Base-by-base conservation (phyloP, 2,797 vertebrate species). In the Paratrypauchen microcephalus region DNA sequence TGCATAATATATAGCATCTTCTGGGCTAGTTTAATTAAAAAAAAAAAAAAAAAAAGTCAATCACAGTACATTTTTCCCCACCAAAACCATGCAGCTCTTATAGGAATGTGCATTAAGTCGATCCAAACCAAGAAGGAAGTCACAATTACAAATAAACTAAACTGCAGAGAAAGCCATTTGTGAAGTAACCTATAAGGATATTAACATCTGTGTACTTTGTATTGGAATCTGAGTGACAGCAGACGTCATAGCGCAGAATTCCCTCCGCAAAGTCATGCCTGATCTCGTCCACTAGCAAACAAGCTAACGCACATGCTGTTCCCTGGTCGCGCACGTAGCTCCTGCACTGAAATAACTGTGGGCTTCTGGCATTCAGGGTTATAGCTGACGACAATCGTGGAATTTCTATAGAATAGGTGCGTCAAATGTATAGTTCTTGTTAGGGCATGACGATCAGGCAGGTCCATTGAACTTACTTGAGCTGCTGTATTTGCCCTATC, bases 211-310 rank as follows among this genome's bases (percentile, higher is more conserved):
- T 61, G 56, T 64, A 61, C 78, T 83, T 87, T 82, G 56, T 77
- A 71, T 84, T 81, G 66, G 73, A 84, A 83, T 83, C 78, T 83
- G 73, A 70, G 65, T 74, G 76, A 86, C 76, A 72, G 78, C 59
- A 77, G 73, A 83, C 72, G 62, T 83, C 80, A 83, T 24, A 72
- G 70, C 56, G 1, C 64, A 52, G 67, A 61, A 74, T 78, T 69
- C 69, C 68, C 30, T 26, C 78, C 78, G 69, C 60, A 58, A 76
- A 87, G 68, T 90, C 87, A 85, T 87, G 86, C 83, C 83, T 80
- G 57, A 54, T 90, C 87, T 88, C 76, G 70, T 81, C 78, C 6
- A 39, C 68, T 52, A 76, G 83, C 79, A 84, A 85, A 82, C 75
- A 86, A 55, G 78, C 67, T 2, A 60, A 75, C 28, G 70, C 68